phyloP scores from a whole-genome alignment of 2,888 invertebrate species.

The Volucella inflata region DNA sequence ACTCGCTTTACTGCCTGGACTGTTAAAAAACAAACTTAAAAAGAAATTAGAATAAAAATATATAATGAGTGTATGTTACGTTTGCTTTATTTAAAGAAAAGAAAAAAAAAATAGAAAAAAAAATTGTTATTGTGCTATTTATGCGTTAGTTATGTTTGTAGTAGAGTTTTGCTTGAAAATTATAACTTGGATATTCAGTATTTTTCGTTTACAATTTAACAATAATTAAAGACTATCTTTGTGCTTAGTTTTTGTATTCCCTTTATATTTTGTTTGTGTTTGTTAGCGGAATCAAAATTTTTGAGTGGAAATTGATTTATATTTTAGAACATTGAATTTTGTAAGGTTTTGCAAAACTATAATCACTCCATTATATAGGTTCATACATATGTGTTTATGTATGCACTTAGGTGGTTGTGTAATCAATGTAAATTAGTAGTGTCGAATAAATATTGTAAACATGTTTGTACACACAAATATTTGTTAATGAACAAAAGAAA shows the following conservation, averaged over 20 bases:
- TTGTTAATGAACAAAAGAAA: constrained; percentile 13
- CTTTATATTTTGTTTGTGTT: no score
- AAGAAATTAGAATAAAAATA: constrained; percentile 89
- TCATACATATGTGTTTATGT: not conserved
- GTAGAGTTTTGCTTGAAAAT: constrained; percentile 30
- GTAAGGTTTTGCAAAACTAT: constrained; percentile 1
- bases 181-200: constrained; percentile 33
- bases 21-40: constrained; percentile 91
- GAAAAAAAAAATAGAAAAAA: not conserved
- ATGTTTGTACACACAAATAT: constrained; percentile 1
- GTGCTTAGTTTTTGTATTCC: not conserved
- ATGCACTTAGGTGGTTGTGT: not conserved
- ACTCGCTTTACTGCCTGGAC: constrained; percentile 93
- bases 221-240: not conserved
- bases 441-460: not conserved
- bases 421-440: not conserved
- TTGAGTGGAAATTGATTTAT: not conserved
- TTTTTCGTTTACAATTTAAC: constrained; percentile 34
- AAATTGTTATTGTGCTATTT: constrained; percentile 51
- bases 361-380: not conserved
- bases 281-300: not conserved
- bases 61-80: constrained; percentile 8
- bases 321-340: constrained; percentile 19
- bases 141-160: constrained; percentile 41
- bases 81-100: constrained; percentile 22